These are phyloP conservation scores for Thalassoma bifasciatum DNA, from an alignment of 2,113 vertebrate genomes.

Conservation along the genomic window DNA sequence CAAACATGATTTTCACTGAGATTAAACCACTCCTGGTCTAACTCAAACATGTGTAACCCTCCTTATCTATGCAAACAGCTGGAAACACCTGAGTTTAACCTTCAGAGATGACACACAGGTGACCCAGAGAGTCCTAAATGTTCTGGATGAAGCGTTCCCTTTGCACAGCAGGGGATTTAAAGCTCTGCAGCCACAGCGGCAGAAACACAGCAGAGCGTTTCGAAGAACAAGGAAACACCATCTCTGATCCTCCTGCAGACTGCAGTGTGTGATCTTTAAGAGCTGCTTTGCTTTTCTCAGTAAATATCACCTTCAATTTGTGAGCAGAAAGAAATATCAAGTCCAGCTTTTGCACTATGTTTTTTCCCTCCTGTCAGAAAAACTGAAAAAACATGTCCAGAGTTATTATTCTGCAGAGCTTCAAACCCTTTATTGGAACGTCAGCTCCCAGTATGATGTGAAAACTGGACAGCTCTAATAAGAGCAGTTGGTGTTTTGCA, in stretches of 20 bases:
- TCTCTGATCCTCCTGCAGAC: constrained; percentile 29
- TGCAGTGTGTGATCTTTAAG: neutral
- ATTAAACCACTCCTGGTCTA: neutral
- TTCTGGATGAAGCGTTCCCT: constrained; percentile 17
- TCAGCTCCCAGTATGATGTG: too few relatives aligned
- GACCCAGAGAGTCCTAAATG: constrained; percentile 16
- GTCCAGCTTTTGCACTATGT: too few relatives aligned
- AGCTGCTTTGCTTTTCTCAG: constrained; percentile 33
- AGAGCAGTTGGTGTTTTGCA: too few relatives aligned
- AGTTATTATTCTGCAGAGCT: too few relatives aligned
- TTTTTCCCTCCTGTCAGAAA: too few relatives aligned
- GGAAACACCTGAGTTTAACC: neutral
- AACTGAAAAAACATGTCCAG: too few relatives aligned
- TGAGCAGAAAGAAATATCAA: too few relatives aligned
- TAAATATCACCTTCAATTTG: constrained; percentile 32
- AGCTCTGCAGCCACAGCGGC: constrained; percentile 18
- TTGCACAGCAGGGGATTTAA: constrained; percentile 15
- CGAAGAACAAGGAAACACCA: constrained; percentile 45
- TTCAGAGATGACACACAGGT: constrained; percentile 12
- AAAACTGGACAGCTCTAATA: too few relatives aligned
- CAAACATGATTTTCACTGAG: neutral
- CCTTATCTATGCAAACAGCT: constrained; percentile 25
- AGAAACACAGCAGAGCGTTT: neutral
- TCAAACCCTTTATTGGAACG: too few relatives aligned
- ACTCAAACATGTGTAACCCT: neutral